Evolutionary conservation across 2,113 vertebrate genomes (phyloP).

Genomic region (Crypturellus undulatus): DNA sequence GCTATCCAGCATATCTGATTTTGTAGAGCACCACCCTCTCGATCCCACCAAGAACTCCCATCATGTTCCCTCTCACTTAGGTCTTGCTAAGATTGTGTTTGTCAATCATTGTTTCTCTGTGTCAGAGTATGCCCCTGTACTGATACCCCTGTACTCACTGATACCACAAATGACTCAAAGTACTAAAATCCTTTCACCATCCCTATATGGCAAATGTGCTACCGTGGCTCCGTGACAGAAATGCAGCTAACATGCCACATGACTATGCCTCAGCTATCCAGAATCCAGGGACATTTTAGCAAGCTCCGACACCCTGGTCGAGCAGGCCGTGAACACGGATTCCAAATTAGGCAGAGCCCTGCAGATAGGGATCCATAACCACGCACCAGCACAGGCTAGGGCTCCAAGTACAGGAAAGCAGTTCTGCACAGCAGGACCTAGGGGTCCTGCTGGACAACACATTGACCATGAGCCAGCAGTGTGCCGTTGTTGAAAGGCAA

Average conservation of each 20-base stretch:
- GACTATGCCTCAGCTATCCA: not conserved
- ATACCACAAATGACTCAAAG: not conserved
- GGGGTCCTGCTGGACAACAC: not conserved
- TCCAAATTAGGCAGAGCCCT: not conserved
- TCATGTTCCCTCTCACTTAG: not conserved
- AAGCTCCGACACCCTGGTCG: not conserved
- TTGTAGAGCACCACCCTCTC: not conserved
- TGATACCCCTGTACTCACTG: not conserved
- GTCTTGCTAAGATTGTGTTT: not conserved
- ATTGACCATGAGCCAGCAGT: not conserved
- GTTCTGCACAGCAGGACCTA: not conserved
- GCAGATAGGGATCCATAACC: not conserved
- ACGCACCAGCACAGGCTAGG: not conserved
- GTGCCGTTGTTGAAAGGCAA: not conserved
- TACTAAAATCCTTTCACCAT: not conserved
- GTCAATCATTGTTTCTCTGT: not conserved
- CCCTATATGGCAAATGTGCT: accelerated
- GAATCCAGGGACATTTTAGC: not conserved
- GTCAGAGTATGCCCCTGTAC: not conserved
- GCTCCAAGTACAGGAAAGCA: not conserved
- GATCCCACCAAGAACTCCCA: not conserved
- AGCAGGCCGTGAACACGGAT: not conserved
- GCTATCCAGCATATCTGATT: not conserved
- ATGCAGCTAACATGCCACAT: not conserved
- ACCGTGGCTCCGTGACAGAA: not conserved